These are phyloP conservation scores for Brachylomia viminalis DNA, from an alignment of 2,888 invertebrate genomes.

Conservation along the genomic window DNA sequence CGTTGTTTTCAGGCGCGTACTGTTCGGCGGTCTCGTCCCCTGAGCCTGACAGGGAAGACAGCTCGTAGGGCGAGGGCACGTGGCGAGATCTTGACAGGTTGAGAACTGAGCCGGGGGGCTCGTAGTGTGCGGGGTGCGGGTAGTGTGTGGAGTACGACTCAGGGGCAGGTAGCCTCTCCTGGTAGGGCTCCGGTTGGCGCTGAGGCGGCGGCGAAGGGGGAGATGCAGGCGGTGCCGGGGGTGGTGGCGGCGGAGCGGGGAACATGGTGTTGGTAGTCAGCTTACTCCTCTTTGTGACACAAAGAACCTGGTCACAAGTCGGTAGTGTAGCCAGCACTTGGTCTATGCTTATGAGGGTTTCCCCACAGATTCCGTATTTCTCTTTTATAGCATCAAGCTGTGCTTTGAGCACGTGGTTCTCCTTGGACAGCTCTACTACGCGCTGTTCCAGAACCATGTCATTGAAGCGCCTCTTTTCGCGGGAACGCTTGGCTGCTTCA, in stretches of 20 bases:
- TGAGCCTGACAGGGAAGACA: constrained; percentile 93
- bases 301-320: constrained; percentile 95
- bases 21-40: constrained; percentile 89
- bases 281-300: constrained; percentile 94
- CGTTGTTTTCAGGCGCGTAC: constrained; percentile 92
- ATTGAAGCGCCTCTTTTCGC: constrained; percentile 98
- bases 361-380: constrained; percentile 97
- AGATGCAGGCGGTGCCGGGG: constrained; percentile 87
- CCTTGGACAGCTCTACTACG: constrained; percentile 98
- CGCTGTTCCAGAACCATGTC: constrained; percentile 99
- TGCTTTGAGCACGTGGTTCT: constrained; percentile 98
- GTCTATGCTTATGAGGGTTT: constrained; percentile 96
- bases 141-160: constrained; percentile 80
- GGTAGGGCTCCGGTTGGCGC: constrained; percentile 89
- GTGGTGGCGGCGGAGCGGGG: constrained; percentile 90
- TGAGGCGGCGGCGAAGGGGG: constrained; percentile 90
- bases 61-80: constrained; percentile 94
- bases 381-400: constrained; percentile 98
- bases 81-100: constrained; percentile 93
- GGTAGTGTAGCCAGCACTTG: constrained; percentile 96
- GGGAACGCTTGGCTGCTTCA: constrained; percentile 98
- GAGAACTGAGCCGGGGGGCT: constrained; percentile 92
- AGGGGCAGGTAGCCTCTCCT: constrained; percentile 86
- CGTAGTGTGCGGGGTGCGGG: constrained; percentile 90
- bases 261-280: constrained; percentile 87